Evolutionary conservation across 2,113 vertebrate species (phyloP).

Genomic region (Xyliphius kryptos): DNA sequence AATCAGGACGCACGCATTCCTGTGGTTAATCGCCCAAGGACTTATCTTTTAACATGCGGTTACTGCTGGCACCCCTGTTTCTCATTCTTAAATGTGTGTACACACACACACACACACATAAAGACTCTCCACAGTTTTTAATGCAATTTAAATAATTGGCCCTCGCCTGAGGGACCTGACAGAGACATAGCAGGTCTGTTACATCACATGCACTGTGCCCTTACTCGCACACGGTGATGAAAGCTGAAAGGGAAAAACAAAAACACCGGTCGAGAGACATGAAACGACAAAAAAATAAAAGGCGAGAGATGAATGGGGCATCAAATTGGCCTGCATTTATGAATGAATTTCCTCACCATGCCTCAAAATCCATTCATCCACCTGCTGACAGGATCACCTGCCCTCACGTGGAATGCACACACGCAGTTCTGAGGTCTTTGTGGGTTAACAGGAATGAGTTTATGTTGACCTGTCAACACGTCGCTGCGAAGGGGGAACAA

Average conservation of each 20-base stretch:
- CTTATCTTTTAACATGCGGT: constrained; percentile 30
- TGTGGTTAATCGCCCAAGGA: constrained; percentile 29
- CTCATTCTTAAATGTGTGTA: not conserved
- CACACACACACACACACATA: constrained; percentile 7
- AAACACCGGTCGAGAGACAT: not conserved
- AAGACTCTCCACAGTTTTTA: constrained; percentile 9
- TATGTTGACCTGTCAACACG: constrained; percentile 30
- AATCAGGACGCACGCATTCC: constrained; percentile 31
- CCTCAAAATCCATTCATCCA: constrained; percentile 10
- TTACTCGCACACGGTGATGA: constrained; percentile 16
- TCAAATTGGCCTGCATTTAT: not conserved
- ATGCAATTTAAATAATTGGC: constrained; percentile 27
- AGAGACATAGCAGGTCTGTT: constrained; percentile 25
- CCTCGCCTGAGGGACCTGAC: constrained; percentile 24
- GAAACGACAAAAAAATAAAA: not conserved
- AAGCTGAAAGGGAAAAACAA: constrained; percentile 3
- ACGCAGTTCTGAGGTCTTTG: not conserved
- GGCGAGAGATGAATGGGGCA: constrained; percentile 4
- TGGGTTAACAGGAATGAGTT: constrained; percentile 31
- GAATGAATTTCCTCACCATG: not conserved
- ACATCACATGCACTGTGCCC: constrained; percentile 31
- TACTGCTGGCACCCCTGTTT: not conserved
- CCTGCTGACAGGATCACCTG: constrained; percentile 30
- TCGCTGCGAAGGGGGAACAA: constrained; percentile 7
- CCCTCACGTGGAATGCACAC: not conserved